Base-by-base conservation (phyloP, 2,113 vertebrate genomes). In the Oreotrochilus melanogaster region DNA sequence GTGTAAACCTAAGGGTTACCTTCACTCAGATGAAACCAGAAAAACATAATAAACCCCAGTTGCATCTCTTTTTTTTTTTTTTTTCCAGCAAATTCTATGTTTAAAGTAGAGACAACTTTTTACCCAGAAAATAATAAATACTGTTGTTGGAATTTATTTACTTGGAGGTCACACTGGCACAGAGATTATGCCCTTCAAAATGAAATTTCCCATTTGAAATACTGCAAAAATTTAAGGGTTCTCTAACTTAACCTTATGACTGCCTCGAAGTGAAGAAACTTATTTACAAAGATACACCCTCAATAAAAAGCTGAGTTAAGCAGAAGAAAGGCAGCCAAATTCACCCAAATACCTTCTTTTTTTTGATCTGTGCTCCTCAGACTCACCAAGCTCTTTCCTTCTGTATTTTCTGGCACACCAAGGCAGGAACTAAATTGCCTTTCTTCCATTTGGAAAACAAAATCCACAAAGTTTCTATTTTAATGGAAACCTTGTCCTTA, bases 121-220 rank as follows among this genome's bases (percentile, higher is more conserved):
- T 86, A 7, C 48, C 10, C 58, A 76, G 45, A 85, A 95, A 94
- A 95, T 72, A 95, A 95, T 91, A 96, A 92, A 97, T 93, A 96
- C 13, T 35, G 73, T 83, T 27, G 51, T 90, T 72, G 81, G 84
- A 94, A 97, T 97, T 92, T 96, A 76, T 79, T 97, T 94, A 78
- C 69, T 85, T 83, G 93, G 92, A 92, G 78, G 61, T 53, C 88
- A 95, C 58, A 51, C 51, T 92, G 74, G 53, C 65, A 61, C 54
- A 89, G 89, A 94, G 60, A 78, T 62, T 54, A 61, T 75, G 60
- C 51, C 57, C 54, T 96, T 96, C 78, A 93, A 78, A 83, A 90
- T 51, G 78, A 73, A 88, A 96, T 95, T 97, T 95, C 12, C 60
- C 62, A 91, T 81, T 94, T 67, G 78, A 74, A 97, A 86, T 62